Evolutionary conservation across 2,797 vertebrate genomes (phyloP).

Genomic region (Rhinophrynus dorsalis): DNA sequence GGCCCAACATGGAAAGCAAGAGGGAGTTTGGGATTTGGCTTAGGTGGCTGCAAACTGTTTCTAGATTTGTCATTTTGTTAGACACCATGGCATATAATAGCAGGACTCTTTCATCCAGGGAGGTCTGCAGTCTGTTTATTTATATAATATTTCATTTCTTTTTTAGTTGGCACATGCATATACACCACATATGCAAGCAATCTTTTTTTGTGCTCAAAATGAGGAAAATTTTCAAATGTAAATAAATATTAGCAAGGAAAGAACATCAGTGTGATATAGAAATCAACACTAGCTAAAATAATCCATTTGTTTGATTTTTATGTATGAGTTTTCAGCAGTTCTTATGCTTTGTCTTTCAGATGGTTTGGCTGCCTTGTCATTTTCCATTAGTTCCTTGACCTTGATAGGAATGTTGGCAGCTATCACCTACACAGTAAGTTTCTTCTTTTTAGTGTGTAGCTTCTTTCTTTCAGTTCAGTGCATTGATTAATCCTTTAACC

Average conservation of each 20-base stretch:
- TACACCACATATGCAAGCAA: not conserved
- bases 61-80: too few relatives aligned
- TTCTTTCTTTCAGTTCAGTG: not conserved
- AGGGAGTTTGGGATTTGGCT: too few relatives aligned
- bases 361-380: constrained; percentile 90
- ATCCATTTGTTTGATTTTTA: not conserved
- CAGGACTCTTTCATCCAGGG: too few relatives aligned
- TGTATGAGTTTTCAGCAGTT: not conserved
- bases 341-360: constrained; percentile 68
- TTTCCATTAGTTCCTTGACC: constrained; percentile 96
- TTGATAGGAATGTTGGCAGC: constrained; percentile 97
- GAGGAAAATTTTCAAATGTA: not conserved
- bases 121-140: too few relatives aligned
- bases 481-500: too few relatives aligned
- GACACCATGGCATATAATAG: too few relatives aligned
- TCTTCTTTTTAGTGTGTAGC: not conserved
- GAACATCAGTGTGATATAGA: too few relatives aligned
- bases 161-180: not conserved
- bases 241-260: constrained; percentile 9
- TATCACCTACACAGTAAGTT: constrained; percentile 97
- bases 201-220: not conserved
- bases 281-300: not conserved
- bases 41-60: not conserved
- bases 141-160: too few relatives aligned
- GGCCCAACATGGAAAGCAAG: too few relatives aligned